A percentile compares a stretch with the other conserved stretches of the same genome.
These are phyloP conservation scores for Nansenia antarctica DNA, from an alignment of 2,113 vertebrate species.

Conservation along the genomic window DNA sequence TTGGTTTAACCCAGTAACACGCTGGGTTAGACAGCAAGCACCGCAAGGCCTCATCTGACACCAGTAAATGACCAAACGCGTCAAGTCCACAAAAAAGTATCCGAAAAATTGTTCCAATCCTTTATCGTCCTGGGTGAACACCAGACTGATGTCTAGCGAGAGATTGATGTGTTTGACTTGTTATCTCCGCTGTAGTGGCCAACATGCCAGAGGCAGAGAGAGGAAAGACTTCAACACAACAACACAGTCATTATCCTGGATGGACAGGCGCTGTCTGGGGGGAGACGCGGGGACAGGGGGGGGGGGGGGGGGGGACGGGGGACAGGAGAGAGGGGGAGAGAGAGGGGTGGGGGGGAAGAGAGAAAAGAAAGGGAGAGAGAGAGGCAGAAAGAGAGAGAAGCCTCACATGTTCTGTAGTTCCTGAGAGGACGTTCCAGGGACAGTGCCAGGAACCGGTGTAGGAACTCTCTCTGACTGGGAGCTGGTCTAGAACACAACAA, in stretches of 20 bases:
- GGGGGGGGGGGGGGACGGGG: too few species aligned
- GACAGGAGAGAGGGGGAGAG: too few species aligned
- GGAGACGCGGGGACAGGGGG: too few species aligned
- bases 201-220: constrained; percentile 1
- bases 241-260: neutral
- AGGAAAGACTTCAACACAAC: neutral
- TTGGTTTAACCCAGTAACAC: too few species aligned
- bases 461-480: constrained; percentile 80
- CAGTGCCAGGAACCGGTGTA: constrained; percentile 77
- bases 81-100: too few species aligned
- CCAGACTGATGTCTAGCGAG: too few species aligned
- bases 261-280: neutral
- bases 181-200: neutral
- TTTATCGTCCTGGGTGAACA: too few species aligned
- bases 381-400: neutral
- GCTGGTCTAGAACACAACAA: constrained; percentile 72
- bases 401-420: constrained; percentile 81
- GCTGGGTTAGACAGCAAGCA: too few species aligned
- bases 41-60: too few species aligned
- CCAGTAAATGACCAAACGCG: too few species aligned
- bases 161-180: neutral
- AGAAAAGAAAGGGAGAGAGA: constrained; percentile 2
- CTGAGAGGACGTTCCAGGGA: constrained; percentile 56
- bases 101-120: too few species aligned
- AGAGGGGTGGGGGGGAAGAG: too few species aligned